phyloP scores from a whole-genome alignment of 2,113 vertebrate genomes.

The Datnioides undecimradiatus region DNA sequence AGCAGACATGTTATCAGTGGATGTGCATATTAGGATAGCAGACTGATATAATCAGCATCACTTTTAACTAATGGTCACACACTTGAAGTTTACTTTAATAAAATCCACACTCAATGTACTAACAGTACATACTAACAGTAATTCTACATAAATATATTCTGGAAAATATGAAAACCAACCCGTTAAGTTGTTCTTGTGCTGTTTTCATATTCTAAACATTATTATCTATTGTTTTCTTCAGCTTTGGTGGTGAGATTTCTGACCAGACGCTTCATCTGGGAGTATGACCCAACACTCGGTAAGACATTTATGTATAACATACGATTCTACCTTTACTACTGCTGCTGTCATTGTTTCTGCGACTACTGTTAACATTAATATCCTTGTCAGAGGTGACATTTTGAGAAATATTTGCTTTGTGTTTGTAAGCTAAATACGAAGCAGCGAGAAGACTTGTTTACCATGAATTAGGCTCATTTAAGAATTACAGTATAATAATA shows the following conservation, averaged over 20 bases:
- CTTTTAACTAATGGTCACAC: not conserved
- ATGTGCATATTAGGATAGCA: constrained; percentile 1
- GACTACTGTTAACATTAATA: too few relatives aligned
- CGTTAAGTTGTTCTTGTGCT: not conserved
- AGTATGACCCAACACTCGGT: constrained; percentile 97
- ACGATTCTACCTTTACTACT: not conserved
- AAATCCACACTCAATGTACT: not conserved
- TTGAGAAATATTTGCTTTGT: too few relatives aligned
- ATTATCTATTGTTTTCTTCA: constrained; percentile 66
- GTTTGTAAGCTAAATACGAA: too few relatives aligned
- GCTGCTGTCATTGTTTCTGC: not conserved
- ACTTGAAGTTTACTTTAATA: not conserved
- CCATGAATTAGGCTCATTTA: too few relatives aligned
- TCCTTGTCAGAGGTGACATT: too few relatives aligned
- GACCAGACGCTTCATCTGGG: constrained; percentile 99
- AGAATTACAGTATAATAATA: too few relatives aligned
- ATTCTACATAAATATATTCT: not conserved
- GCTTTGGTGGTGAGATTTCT: constrained; percentile 97
- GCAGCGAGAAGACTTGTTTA: too few relatives aligned
- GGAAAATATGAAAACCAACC: not conserved
- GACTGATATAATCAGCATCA: not conserved
- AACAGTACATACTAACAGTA: not conserved
- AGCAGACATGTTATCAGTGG: not conserved
- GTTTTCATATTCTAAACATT: constrained; percentile 28
- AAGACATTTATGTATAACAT: too few relatives aligned